Conservation (phyloP, 2,888 invertebrate genomes). For the Carterocephalus palaemon region DNA sequence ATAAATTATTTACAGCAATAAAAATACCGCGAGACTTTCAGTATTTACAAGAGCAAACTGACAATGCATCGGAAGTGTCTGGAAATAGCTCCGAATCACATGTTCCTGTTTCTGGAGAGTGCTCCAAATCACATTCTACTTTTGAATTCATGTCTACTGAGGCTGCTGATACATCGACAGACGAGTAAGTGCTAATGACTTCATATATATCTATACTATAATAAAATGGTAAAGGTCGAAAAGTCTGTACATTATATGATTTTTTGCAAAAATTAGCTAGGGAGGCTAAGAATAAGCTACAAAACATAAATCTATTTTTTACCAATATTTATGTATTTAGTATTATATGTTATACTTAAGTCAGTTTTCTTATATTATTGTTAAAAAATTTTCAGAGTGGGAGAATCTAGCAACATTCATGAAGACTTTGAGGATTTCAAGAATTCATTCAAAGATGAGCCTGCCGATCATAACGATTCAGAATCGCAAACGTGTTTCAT, state of each 20-base stretch:
- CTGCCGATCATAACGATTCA: constrained; percentile 23
- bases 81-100: constrained; percentile 30
- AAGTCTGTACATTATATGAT: no score
- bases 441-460: constrained; percentile 27
- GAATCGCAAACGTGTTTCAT: constrained; percentile 27
- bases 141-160: constrained; percentile 25
- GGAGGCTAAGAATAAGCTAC: no score
- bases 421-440: constrained; percentile 26
- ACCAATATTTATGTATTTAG: neutral
- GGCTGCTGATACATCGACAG: constrained; percentile 30
- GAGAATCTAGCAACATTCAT: constrained; percentile 26
- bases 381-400: constrained; percentile 26
- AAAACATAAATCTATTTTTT: constrained; percentile 7
- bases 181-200: constrained; percentile 30
- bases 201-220: no score
- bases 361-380: constrained; percentile 14
- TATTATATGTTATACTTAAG: neutral
- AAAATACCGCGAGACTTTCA: constrained; percentile 30
- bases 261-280: no score
- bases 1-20: constrained; percentile 33
- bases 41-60: constrained; percentile 29
- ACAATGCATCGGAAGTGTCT: constrained; percentile 29
- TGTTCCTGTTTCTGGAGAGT: constrained; percentile 28
- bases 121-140: constrained; percentile 27
- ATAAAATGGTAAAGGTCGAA: no score